These are phyloP conservation scores for Ascaphus truei DNA, from an alignment of 2,113 vertebrate species.

Conservation along the genomic window DNA sequence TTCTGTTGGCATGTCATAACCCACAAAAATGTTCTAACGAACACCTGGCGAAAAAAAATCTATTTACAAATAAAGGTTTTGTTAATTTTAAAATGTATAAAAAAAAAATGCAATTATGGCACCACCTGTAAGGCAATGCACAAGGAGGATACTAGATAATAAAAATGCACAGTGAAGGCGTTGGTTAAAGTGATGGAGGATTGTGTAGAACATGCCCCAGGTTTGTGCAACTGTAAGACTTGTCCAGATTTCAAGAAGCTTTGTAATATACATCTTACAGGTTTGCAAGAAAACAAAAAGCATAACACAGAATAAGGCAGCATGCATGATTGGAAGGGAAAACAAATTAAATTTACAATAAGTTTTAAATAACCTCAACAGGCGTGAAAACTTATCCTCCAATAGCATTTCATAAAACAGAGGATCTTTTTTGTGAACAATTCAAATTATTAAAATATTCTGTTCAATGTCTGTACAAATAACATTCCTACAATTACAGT, in stretches of 20 bases:
- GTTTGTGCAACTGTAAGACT: slow-evolving; percentile 41
- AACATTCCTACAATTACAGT: slow-evolving; percentile 73
- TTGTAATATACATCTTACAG: slow-evolving; percentile 43
- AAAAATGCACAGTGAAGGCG: slow-evolving; percentile 51
- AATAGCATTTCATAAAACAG: slow-evolving; percentile 56
- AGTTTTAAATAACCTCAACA: slow-evolving; percentile 58
- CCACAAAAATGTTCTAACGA: slow-evolving; percentile 51
- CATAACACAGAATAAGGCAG: slow-evolving; percentile 55
- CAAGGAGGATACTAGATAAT: slow-evolving; percentile 39
- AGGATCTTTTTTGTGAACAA: slow-evolving; percentile 52
- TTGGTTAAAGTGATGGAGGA: slow-evolving; percentile 46
- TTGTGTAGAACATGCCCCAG: slow-evolving; percentile 40
- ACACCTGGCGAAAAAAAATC: slow-evolving; percentile 42
- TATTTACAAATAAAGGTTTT: slow-evolving; percentile 61
- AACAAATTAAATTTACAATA: slow-evolving; percentile 56
- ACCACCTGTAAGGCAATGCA: slow-evolving; percentile 60
- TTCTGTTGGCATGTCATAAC: slow-evolving; percentile 42
- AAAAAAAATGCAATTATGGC: slow-evolving; percentile 52
- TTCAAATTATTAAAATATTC: slow-evolving; percentile 75
- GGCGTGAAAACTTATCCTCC: slow-evolving; percentile 47
- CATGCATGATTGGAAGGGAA: slow-evolving; percentile 63
- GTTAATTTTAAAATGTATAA: slow-evolving; percentile 56
- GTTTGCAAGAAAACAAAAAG: slow-evolving; percentile 68
- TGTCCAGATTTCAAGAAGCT: slow-evolving; percentile 47
- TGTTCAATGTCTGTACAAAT: slow-evolving; percentile 69